Percentiles rank a stretch among this genome's conserved stretches.
phyloP scores from a whole-genome alignment of 2,797 vertebrate genomes.

The Acestrorhynchus altus region DNA sequence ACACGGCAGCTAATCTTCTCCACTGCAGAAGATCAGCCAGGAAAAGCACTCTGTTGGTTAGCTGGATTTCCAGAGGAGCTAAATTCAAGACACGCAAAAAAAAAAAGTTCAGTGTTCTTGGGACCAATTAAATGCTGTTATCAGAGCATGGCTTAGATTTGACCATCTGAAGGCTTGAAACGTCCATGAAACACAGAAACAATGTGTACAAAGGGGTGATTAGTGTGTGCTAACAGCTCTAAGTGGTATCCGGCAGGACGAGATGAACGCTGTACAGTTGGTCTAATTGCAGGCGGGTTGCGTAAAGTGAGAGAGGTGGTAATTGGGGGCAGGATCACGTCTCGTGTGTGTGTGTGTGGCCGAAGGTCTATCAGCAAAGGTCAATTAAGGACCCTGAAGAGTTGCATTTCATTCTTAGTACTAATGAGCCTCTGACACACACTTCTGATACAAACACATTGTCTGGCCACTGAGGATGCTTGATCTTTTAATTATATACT shows the following conservation, averaged over 20 bases:
- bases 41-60: neutral
- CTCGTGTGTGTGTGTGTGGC: conserved; percentile 7
- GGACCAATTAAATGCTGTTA: conserved; percentile 20
- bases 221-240: neutral
- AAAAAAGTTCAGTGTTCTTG: neutral
- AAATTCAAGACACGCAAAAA: neutral
- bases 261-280: neutral
- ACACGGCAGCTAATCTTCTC: neutral
- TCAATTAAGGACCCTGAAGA: conserved; percentile 35
- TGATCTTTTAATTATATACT: neutral
- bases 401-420: conserved; percentile 27
- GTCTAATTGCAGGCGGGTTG: conserved; percentile 4
- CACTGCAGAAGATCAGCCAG: neutral
- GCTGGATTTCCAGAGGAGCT: neutral
- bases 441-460: conserved; percentile 3
- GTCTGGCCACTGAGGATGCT: neutral
- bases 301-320: neutral
- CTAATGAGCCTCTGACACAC: conserved; percentile 31
- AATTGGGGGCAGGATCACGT: conserved; percentile 19
- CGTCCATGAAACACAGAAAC: neutral
- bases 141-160: conserved; percentile 3
- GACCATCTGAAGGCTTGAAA: neutral
- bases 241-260: conserved; percentile 4
- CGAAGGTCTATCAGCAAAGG: conserved; percentile 38
- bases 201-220: neutral